Percentiles rank a stretch among this genome's conserved stretches.
phyloP scores from a whole-genome alignment of 2,888 invertebrate genomes.

The Caenorhabditis uteleia region DNA sequence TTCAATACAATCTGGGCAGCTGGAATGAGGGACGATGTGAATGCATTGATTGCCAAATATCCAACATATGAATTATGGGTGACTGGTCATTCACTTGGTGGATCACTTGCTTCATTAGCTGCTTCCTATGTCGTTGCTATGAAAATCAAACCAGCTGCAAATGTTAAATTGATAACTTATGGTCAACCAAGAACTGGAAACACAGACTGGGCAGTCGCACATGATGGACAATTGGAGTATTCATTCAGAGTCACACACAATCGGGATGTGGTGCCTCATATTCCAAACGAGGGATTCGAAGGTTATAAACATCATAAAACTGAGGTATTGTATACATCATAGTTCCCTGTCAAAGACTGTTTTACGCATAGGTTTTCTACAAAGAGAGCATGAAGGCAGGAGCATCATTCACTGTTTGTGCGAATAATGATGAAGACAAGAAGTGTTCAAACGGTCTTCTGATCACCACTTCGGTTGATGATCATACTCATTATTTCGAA shows the following conservation, averaged over 20 bases:
- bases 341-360: neutral
- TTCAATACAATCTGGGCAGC: constrained; percentile 55
- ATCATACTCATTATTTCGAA: constrained; percentile 57
- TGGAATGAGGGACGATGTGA: constrained; percentile 56
- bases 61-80: constrained; percentile 56
- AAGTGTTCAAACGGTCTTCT: constrained; percentile 48
- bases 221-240: constrained; percentile 41
- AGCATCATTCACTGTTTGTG: constrained; percentile 31
- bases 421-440: constrained; percentile 36
- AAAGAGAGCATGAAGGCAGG: constrained; percentile 36
- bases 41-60: constrained; percentile 39
- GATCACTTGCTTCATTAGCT: constrained; percentile 55
- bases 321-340: constrained; percentile 33
- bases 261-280: constrained; percentile 54
- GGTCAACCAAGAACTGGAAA: constrained; percentile 63
- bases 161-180: constrained; percentile 54
- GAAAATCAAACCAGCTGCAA: constrained; percentile 12
- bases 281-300: constrained; percentile 49
- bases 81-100: constrained; percentile 57
- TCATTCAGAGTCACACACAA: constrained; percentile 53
- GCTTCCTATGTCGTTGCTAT: constrained; percentile 43
- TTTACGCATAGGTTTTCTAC: constrained; percentile 38
- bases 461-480: constrained; percentile 47
- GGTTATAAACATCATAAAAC: constrained; percentile 55
- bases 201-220: constrained; percentile 43